Evolutionary conservation across 2,113 vertebrate species (phyloP).

Genomic region (Phaetusa simplex): DNA sequence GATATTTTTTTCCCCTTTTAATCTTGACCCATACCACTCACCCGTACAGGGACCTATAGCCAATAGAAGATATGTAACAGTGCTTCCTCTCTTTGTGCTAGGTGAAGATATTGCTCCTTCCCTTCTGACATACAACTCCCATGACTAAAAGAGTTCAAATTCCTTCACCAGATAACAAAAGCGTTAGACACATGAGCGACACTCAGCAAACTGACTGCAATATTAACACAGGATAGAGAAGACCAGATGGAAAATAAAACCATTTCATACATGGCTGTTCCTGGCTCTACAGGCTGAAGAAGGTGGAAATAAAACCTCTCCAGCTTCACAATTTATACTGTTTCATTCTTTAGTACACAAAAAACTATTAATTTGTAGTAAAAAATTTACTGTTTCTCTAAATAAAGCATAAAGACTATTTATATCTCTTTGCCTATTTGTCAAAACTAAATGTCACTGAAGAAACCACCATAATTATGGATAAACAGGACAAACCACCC

Average conservation of each 20-base stretch:
- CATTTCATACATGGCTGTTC: not conserved
- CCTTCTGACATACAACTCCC: not conserved
- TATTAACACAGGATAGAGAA: not conserved
- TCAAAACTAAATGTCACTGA: not conserved
- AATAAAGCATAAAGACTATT: constrained; percentile 26
- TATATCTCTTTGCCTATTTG: not conserved
- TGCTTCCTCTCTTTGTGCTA: constrained; percentile 13
- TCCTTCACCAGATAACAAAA: not conserved
- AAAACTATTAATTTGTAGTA: not conserved
- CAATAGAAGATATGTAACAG: not conserved
- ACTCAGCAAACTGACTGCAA: not conserved
- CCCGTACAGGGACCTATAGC: not conserved
- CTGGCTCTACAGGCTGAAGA: not conserved
- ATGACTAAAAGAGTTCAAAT: not conserved
- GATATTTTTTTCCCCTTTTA: not conserved
- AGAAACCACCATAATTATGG: not conserved
- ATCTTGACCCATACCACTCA: not conserved
- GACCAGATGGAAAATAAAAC: not conserved
- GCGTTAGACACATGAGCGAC: not conserved
- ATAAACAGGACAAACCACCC: not conserved
- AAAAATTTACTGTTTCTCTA: not conserved
- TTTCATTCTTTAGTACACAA: not conserved
- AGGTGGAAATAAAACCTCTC: not conserved
- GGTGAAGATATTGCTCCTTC: not conserved
- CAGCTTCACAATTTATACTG: not conserved